phyloP scores from a whole-genome alignment of 2,113 vertebrate species.

The Scophthalmus maximus region DNA sequence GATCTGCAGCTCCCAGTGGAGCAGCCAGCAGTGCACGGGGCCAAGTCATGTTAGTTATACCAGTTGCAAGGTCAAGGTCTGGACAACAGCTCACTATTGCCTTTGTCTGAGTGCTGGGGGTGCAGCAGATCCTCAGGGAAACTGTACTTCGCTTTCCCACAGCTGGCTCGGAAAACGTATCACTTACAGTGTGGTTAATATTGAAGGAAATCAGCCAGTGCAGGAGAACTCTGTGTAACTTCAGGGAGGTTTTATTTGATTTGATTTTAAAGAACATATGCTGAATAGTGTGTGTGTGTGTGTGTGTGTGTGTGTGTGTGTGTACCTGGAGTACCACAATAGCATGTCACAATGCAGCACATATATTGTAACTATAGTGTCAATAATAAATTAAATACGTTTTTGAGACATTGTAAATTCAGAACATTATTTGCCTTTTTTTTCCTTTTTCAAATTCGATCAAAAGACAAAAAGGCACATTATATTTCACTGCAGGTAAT shows the following conservation, averaged over 20 bases:
- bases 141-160: slow-evolving; percentile 52
- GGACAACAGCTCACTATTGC: slow-evolving; percentile 59
- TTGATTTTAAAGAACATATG: slow-evolving; percentile 19
- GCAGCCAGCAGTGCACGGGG: slow-evolving; percentile 8
- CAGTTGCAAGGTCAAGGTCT: slow-evolving; percentile 69
- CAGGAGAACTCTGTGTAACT: slow-evolving; percentile 39
- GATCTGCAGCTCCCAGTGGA: slow-evolving; percentile 50
- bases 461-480: neutral
- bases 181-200: slow-evolving; percentile 49
- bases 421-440: slow-evolving; percentile 1
- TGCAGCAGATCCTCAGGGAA: slow-evolving; percentile 44
- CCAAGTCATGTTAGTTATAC: slow-evolving; percentile 34
- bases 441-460: neutral
- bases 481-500: slow-evolving; percentile 3
- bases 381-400: neutral
- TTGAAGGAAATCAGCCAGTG: slow-evolving; percentile 46
- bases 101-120: slow-evolving; percentile 46
- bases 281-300: slow-evolving; percentile 14
- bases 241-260: slow-evolving; percentile 45
- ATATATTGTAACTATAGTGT: neutral
- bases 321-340: neutral
- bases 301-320: neutral
- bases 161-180: slow-evolving; percentile 44
- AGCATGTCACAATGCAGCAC: slow-evolving; percentile 23
- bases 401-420: slow-evolving; percentile 3